Evolutionary conservation across 2,888 invertebrate genomes (phyloP).

Genomic region (Trachelus stipa): DNA sequence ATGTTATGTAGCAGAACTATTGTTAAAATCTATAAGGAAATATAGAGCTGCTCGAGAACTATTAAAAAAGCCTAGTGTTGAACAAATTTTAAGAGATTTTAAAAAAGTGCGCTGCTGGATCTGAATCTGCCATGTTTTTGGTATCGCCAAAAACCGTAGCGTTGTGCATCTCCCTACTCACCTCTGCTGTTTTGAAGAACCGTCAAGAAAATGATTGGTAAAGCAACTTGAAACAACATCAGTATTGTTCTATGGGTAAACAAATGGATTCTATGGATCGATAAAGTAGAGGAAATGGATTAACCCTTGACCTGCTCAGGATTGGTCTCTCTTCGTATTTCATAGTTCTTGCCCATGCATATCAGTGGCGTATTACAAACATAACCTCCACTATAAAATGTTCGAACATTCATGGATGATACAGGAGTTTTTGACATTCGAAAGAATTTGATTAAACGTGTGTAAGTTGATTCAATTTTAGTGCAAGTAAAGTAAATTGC

Average conservation of each 20-base stretch:
- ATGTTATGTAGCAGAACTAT: no score
- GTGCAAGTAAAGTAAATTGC: slow-evolving; percentile 14
- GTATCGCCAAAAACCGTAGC: no score
- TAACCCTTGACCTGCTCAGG: not conserved
- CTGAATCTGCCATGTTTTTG: no score
- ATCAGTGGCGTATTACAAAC: slow-evolving; percentile 23
- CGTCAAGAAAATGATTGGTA: slow-evolving; percentile 10
- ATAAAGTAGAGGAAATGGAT: not conserved
- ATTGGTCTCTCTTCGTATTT: no score
- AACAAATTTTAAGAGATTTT: no score
- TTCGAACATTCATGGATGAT: slow-evolving; percentile 26
- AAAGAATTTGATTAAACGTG: slow-evolving; percentile 34
- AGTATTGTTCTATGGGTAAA: not conserved
- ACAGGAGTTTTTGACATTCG: slow-evolving; percentile 20
- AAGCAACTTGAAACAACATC: not conserved
- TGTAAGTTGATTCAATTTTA: slow-evolving; percentile 10
- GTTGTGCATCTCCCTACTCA: no score
- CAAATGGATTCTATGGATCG: not conserved
- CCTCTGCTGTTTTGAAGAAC: slow-evolving; percentile 6
- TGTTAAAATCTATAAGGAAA: no score
- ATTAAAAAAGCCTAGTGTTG: no score
- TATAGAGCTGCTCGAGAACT: no score
- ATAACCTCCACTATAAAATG: slow-evolving; percentile 49
- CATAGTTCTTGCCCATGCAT: no score
- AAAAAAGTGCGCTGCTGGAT: no score